Evolutionary conservation across 2,113 vertebrate species (phyloP).

Genomic region (Pristiophorus japonicus): DNA sequence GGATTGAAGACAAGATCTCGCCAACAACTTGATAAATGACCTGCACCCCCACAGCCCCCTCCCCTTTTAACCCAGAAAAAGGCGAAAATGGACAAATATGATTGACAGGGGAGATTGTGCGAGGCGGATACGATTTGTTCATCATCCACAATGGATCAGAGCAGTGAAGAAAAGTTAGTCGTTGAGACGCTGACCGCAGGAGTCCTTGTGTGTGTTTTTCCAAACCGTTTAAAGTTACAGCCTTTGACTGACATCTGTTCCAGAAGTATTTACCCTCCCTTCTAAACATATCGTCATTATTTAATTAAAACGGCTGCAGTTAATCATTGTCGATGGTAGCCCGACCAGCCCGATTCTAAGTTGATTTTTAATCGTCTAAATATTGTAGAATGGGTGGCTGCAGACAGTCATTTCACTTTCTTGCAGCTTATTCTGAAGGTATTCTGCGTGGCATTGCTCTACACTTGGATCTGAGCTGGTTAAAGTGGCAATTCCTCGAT

Average conservation of each 20-base stretch:
- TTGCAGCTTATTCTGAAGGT: not conserved
- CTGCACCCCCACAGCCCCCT: not conserved
- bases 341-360: not conserved
- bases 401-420: not conserved
- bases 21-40: not conserved
- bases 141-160: not conserved
- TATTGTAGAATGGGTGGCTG: not conserved
- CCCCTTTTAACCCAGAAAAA: not conserved
- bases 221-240: not conserved
- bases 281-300: not conserved
- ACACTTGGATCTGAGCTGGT: not conserved
- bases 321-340: not conserved
- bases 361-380: not conserved
- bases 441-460: not conserved
- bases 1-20: not conserved
- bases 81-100: not conserved
- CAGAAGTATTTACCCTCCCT: not conserved
- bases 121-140: not conserved
- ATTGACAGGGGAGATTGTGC: not conserved
- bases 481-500: slow-evolving; percentile 20
- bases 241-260: not conserved
- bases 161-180: not conserved
- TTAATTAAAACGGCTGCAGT: not conserved
- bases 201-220: not conserved
- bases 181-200: not conserved